Evolutionary conservation across 2,797 vertebrate species (phyloP).

Genomic region (Mormyrus hasselquistii): DNA sequence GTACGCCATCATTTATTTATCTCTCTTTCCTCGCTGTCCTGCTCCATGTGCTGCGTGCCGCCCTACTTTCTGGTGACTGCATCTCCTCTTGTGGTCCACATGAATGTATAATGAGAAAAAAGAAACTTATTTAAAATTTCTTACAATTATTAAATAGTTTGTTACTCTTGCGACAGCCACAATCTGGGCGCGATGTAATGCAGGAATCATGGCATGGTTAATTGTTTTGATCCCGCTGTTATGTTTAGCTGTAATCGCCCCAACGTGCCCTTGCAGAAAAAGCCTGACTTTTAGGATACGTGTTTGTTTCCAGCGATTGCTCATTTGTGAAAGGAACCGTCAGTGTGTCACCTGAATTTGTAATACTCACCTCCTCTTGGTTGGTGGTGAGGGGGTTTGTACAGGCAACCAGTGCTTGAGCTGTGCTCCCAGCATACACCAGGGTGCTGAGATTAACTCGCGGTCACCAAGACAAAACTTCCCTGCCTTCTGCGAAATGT

Average conservation of each 20-base stretch:
- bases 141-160: background rate
- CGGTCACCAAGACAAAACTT: background rate
- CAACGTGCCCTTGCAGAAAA: background rate
- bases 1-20: conserved; percentile 41
- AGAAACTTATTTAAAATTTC: background rate
- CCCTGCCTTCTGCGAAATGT: background rate
- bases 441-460: background rate
- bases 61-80: background rate
- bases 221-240: background rate
- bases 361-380: background rate
- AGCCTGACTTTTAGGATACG: background rate
- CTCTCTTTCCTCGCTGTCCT: background rate
- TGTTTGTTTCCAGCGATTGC: background rate
- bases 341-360: background rate
- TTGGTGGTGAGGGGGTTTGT: background rate
- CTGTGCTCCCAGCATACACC: background rate
- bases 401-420: background rate
- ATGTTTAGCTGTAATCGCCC: background rate
- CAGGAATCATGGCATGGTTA: background rate
- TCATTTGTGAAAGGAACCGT: background rate
- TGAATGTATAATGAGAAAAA: background rate
- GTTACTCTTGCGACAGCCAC: background rate
- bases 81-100: background rate
- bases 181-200: background rate
- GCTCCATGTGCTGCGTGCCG: background rate